A percentile compares a stretch with the other conserved stretches of the same genome.
phyloP scores from a whole-genome alignment of 2,797 vertebrate species.

The Mallotus villosus region DNA sequence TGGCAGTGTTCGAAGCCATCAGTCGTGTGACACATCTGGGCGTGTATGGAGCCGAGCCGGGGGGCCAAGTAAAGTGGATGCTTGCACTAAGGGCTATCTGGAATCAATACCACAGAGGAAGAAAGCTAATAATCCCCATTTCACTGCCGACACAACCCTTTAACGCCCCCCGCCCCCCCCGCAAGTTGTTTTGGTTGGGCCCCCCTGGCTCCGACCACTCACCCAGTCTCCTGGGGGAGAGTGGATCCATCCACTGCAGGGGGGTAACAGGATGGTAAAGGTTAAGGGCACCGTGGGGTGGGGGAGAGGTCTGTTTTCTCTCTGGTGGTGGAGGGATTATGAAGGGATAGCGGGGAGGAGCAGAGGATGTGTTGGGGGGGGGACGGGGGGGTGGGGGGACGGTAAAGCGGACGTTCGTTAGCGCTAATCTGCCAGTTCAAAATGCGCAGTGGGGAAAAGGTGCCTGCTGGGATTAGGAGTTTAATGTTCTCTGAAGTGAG shows the following conservation, averaged over 20 bases:
- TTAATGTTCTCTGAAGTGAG: constrained; percentile 65
- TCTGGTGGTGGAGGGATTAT: constrained; percentile 18
- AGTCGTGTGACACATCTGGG: too few species aligned
- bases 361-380: not conserved
- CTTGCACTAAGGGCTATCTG: constrained; percentile 29
- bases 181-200: constrained; percentile 23
- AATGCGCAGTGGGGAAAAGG: constrained; percentile 55
- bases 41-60: not conserved
- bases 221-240: constrained; percentile 32
- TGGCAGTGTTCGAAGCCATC: too few species aligned
- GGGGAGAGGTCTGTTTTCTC: not conserved
- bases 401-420: constrained; percentile 24
- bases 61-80: constrained; percentile 23
- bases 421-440: constrained; percentile 58
- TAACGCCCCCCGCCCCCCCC: not conserved
- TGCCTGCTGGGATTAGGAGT: constrained; percentile 64
- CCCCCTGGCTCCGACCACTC: constrained; percentile 29
- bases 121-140: constrained; percentile 11
- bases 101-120: constrained; percentile 48
- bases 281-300: constrained; percentile 25
- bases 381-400: too few species aligned
- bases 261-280: constrained; percentile 35
- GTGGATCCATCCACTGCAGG: constrained; percentile 40
- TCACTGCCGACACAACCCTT: constrained; percentile 27
- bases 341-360: constrained; percentile 4